These are phyloP conservation scores for Zingel zingel DNA, from an alignment of 2,113 vertebrate species.

Conservation along the genomic window DNA sequence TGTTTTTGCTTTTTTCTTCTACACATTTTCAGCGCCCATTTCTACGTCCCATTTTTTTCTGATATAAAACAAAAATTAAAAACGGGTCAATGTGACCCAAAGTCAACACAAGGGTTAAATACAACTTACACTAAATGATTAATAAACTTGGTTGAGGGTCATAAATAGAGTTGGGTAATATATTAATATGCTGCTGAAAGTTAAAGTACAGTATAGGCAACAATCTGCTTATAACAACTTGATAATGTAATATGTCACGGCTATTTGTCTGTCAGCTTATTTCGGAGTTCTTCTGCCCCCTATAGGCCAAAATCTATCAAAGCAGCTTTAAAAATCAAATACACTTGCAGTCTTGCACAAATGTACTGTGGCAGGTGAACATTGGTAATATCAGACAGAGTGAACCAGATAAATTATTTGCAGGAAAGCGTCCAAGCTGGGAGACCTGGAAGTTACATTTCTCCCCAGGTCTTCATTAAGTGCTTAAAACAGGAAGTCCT, in stretches of 20 bases:
- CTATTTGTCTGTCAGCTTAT: not conserved
- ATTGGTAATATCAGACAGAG: slow-evolving; percentile 7
- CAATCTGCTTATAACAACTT: not conserved
- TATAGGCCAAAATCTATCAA: not conserved
- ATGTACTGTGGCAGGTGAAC: slow-evolving; percentile 19
- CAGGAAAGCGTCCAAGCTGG: slow-evolving; percentile 38
- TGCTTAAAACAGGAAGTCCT: slow-evolving; percentile 65
- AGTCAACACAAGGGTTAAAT: no score
- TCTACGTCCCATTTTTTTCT: no score
- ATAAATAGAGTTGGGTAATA: not conserved
- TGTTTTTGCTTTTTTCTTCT: no score
- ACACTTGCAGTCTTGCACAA: not conserved
- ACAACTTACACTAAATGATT: not conserved
- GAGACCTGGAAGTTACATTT: slow-evolving; percentile 45
- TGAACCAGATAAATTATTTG: not conserved
- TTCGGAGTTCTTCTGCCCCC: not conserved
- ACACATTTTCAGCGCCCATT: no score
- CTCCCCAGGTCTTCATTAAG: slow-evolving; percentile 56
- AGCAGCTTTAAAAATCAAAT: not conserved
- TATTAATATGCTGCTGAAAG: not conserved
- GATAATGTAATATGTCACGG: not conserved
- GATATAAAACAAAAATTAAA: no score
- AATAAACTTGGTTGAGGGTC: not conserved
- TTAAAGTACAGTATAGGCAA: not conserved
- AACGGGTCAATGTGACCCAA: no score